Base-by-base conservation (phyloP, 2,888 invertebrate genomes). In the Psylliodes chrysocephalus region DNA sequence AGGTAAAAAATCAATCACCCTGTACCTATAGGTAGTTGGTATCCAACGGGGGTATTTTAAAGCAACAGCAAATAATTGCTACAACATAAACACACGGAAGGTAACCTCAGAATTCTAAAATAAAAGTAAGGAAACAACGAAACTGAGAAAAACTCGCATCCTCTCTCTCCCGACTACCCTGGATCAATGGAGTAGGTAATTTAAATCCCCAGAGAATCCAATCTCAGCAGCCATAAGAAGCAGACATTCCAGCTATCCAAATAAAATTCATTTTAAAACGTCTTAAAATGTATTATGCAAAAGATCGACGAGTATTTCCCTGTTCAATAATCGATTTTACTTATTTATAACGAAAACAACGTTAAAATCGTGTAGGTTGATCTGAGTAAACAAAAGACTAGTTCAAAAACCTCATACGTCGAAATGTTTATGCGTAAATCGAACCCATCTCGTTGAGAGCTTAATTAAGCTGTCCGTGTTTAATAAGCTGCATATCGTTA, bases 121-220 rank as follows among this genome's bases (percentile, higher is more conserved):
- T n/a, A n/a, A n/a, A n/a, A n/a, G n/a, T n/a, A n/a, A 54, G 54
- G 40, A 38, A 54, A 40, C 40, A 25, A 42, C 40, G 19, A 40
- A 40, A 12, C 15, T 25, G 10, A 28, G 54, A 40, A 53, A 59
- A 22, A 35, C 25, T 47, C 33, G 47, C 38, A 57, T 59, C 40
- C 49, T 49, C 49, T 22, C 46, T n/a, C 35, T 42, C 40, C 33
- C 44, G 38, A 35, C 22, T 14, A 18, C 64, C 25, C 60, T 51
- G 67, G 64, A 64, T 67, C 67, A 67, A 67, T 67, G 67, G 57
- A 60, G 59, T 46, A 59, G 49, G 59, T 59, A 59, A 59, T 59
- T 49, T 51, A 59, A 59, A 61, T 59, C 64, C 59, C 64, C 42
- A 61, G 62, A 62, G 62, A 63, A 44, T 64, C 57, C 56, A 61